A percentile compares a stretch with the other conserved stretches of the same genome.
These are phyloP conservation scores for Polydrusus cervinus DNA, from an alignment of 2,888 invertebrate genomes.

Conservation along the genomic window DNA sequence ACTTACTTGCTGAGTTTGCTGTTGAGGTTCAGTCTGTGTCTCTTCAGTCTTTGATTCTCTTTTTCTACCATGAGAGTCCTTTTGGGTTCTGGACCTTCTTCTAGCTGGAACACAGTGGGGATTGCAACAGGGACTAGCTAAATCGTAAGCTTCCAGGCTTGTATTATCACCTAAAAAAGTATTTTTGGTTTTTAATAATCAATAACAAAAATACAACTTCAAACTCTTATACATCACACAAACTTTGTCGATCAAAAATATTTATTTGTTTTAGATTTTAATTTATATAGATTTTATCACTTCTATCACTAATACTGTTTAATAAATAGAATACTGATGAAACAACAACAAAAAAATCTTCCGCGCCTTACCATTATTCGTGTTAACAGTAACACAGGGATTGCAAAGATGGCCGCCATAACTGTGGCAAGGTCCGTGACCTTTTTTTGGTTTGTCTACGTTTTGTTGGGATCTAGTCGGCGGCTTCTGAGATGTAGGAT, in stretches of 20 bases:
- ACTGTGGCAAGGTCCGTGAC: slow-evolving; percentile 62
- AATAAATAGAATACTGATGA: not conserved
- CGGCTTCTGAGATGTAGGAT: slow-evolving; percentile 66
- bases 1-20: slow-evolving; percentile 62
- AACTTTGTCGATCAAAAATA: not conserved
- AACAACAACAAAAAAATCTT: not conserved
- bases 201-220: too few species aligned
- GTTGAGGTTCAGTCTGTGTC: slow-evolving; percentile 71
- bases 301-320: too few species aligned
- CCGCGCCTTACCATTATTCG: slow-evolving; percentile 64
- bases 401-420: slow-evolving; percentile 78
- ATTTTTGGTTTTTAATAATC: too few species aligned
- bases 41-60: slow-evolving; percentile 71
- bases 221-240: too few species aligned
- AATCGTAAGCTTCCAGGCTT: slow-evolving; percentile 89
- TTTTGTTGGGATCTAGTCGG: slow-evolving; percentile 46
- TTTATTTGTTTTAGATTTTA: too few species aligned
- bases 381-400: slow-evolving; percentile 74
- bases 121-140: slow-evolving; percentile 91
- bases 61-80: slow-evolving; percentile 75
- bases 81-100: slow-evolving; percentile 73
- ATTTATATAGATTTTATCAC: too few species aligned
- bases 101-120: slow-evolving; percentile 85
- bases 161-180: slow-evolving; percentile 77
- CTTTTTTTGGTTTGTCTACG: slow-evolving; percentile 64